Conservation (phyloP, 2,797 vertebrate species). For the Basileuterus tristriatus region DNA sequence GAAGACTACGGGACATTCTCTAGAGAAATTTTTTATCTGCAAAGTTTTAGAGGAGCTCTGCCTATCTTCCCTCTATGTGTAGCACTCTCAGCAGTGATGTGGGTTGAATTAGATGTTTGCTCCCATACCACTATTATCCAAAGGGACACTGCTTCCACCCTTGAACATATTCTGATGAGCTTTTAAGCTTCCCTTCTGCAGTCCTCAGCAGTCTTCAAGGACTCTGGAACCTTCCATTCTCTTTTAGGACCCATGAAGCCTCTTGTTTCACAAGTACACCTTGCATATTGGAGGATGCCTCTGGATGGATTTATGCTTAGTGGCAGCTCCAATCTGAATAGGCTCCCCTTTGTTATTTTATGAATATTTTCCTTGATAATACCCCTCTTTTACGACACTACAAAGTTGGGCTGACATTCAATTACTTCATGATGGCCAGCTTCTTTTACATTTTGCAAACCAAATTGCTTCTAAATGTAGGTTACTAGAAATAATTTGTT, state of each 20-base stretch:
- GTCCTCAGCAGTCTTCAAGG: background rate
- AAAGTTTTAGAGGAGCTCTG: background rate
- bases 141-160: background rate
- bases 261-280: background rate
- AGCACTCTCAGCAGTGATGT: background rate
- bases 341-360: background rate
- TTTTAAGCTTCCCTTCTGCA: background rate
- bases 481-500: background rate
- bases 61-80: background rate
- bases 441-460: background rate
- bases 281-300: background rate
- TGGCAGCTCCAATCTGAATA: background rate
- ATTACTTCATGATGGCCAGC: background rate
- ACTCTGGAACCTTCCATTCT: background rate
- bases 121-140: background rate
- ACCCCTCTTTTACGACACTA: background rate
- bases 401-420: background rate
- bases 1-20: background rate
- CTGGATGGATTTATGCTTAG: background rate
- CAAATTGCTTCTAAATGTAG: background rate
- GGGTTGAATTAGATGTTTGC: background rate
- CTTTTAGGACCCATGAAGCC: background rate
- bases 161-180: background rate
- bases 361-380: background rate
- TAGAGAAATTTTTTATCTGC: background rate